These are phyloP conservation scores for Leucophenga montana DNA, from an alignment of 2,888 invertebrate genomes.

Conservation along the genomic window DNA sequence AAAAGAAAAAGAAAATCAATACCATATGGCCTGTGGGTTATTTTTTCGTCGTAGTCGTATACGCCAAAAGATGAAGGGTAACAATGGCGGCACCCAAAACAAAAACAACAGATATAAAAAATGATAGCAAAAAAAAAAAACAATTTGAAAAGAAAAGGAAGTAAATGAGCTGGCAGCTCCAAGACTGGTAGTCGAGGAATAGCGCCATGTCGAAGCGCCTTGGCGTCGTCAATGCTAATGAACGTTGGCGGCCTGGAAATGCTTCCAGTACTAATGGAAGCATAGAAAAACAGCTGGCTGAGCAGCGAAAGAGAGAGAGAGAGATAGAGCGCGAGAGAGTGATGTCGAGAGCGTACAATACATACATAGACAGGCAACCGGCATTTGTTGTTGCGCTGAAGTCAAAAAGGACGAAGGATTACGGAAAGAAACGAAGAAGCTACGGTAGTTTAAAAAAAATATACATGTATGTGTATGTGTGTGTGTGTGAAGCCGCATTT, in stretches of 20 bases:
- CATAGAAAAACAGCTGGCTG: slow-evolving; percentile 27
- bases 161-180: no score
- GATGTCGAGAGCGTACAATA: slow-evolving; percentile 2
- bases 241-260: slow-evolving; percentile 28
- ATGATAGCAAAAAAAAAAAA: neutral
- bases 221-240: slow-evolving; percentile 30
- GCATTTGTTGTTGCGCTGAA: slow-evolving; percentile 15
- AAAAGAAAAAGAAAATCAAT: slow-evolving; percentile 64
- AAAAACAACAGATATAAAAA: slow-evolving; percentile 19
- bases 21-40: slow-evolving; percentile 62
- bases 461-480: neutral
- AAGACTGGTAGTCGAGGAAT: no score
- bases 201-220: slow-evolving; percentile 9
- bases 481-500: slow-evolving; percentile 1
- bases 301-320: slow-evolving; percentile 9
- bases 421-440: no score
- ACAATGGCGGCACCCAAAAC: slow-evolving; percentile 11
- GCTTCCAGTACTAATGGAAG: slow-evolving; percentile 61
- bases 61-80: neutral
- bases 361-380: neutral
- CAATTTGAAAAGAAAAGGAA: neutral
- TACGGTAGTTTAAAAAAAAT: slow-evolving; percentile 1
- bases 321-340: slow-evolving; percentile 3
- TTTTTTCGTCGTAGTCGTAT: slow-evolving; percentile 9
- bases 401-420: neutral